Percentiles rank a stretch among this genome's conserved stretches.
phyloP scores from a whole-genome alignment of 2,888 invertebrate species.

The Nemoura dubitans region DNA sequence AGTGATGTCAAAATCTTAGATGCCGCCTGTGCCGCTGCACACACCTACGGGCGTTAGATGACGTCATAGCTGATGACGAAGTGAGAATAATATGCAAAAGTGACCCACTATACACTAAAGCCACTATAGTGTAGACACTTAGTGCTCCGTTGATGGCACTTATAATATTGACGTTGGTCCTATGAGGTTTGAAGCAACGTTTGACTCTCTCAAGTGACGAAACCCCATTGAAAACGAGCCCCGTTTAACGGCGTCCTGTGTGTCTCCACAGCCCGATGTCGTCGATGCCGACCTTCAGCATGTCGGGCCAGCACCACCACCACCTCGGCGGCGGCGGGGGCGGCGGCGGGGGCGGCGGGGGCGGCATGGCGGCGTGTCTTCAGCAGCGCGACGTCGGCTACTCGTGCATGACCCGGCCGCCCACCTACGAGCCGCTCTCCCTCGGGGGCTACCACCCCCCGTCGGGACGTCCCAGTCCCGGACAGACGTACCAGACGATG shows the following conservation, averaged over 20 bases:
- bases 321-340: conserved; percentile 53
- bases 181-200: no score
- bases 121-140: no score
- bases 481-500: conserved; percentile 71
- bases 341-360: conserved; percentile 49
- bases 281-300: conserved; percentile 66
- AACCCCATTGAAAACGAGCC: no score
- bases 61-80: no score
- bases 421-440: conserved; percentile 63
- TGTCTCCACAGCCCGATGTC: conserved; percentile 63
- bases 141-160: no score
- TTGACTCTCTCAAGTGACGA: no score
- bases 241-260: conserved; percentile 14
- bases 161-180: no score
- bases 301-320: conserved; percentile 50
- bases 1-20: no score
- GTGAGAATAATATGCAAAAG: no score
- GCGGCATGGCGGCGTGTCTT: conserved; percentile 48
- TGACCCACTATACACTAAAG: no score
- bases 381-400: conserved; percentile 59
- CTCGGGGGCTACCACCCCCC: conserved; percentile 59
- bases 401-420: conserved; percentile 64
- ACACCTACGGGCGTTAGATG: no score
- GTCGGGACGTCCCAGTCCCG: conserved; percentile 63
- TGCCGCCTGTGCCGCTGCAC: no score